These are phyloP conservation scores for Hirtodrosophila cameraria DNA, from an alignment of 2,888 invertebrate genomes.

Conservation along the genomic window DNA sequence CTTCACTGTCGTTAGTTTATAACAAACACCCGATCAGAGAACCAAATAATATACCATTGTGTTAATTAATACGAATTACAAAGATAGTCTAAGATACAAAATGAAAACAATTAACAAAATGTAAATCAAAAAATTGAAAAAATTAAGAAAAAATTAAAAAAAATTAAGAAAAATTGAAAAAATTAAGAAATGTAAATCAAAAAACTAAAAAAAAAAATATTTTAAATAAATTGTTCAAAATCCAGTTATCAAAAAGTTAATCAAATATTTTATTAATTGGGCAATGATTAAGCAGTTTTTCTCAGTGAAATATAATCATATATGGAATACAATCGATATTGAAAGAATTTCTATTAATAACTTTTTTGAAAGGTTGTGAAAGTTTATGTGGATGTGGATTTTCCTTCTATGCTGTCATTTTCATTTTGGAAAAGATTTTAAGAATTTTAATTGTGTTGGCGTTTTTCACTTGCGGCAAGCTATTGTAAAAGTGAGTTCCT, in stretches of 20 bases:
- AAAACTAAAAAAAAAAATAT: conserved; percentile 17
- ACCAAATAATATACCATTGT: conserved; percentile 33
- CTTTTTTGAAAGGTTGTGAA: too few relatives aligned
- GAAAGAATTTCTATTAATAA: too few relatives aligned
- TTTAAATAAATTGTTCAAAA: conserved; percentile 10
- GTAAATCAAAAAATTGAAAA: conserved; percentile 3
- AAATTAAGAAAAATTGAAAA: conserved; percentile 3
- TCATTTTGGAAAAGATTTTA: neutral
- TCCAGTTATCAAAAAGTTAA: too few relatives aligned
- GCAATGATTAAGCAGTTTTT: too few relatives aligned
- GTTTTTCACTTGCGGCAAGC: too few relatives aligned
- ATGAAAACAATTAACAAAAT: conserved; percentile 1
- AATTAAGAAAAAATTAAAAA: too few relatives aligned
- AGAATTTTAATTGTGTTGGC: too few relatives aligned
- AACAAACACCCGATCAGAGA: conserved; percentile 14
- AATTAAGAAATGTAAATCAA: conserved; percentile 9
- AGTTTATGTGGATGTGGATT: neutral
- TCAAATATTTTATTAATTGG: too few relatives aligned
- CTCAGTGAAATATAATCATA: too few relatives aligned
- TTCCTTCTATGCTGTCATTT: neutral
- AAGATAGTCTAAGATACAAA: conserved; percentile 18
- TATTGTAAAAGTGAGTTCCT: too few relatives aligned
- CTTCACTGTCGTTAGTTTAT: conserved; percentile 17
- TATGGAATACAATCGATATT: too few relatives aligned
- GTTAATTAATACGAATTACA: conserved; percentile 2